Conservation (phyloP, 1,140 invertebrate genomes). For the Zaprionus inermis region DNA sequence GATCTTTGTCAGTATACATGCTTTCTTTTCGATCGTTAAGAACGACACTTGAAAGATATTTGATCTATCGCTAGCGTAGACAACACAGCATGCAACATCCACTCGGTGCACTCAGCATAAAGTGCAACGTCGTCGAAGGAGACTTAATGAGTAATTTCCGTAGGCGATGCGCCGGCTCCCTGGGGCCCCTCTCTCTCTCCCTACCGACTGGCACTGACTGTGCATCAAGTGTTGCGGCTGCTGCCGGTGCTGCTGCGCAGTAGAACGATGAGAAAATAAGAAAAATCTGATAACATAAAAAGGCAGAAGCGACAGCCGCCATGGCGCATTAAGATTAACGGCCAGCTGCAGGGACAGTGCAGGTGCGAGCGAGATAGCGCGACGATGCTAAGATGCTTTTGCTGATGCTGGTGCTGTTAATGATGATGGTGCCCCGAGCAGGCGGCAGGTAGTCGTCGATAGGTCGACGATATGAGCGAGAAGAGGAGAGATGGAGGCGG, state of each 20-base stretch:
- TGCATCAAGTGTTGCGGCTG: constrained; percentile 61
- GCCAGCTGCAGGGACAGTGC: constrained; percentile 26
- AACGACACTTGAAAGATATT: constrained; percentile 47
- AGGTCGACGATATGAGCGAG: neutral
- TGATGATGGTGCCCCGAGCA: too few species aligned
- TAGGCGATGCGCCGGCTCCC: constrained; percentile 63
- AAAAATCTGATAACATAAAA: constrained; percentile 76
- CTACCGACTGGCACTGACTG: constrained; percentile 20
- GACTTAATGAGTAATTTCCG: constrained; percentile 80
- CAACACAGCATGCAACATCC: constrained; percentile 27
- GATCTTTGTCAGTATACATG: neutral
- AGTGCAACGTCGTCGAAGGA: constrained; percentile 46
- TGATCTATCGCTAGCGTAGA: constrained; percentile 9
- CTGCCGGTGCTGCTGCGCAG: constrained; percentile 60
- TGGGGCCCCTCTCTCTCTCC: constrained; percentile 18
- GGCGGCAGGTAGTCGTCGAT: constrained; percentile 55
- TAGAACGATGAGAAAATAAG: constrained; percentile 70
- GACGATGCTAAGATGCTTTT: constrained; percentile 12
- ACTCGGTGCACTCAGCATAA: constrained; percentile 51
- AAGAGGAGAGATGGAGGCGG: neutral
- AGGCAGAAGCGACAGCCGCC: constrained; percentile 80
- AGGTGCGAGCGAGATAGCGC: neutral
- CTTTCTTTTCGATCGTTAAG: constrained; percentile 4
- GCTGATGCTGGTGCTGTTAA: constrained; percentile 17
- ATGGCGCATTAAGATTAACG: constrained; percentile 80